A percentile compares a stretch with the other conserved stretches of the same genome.
Conservation (phyloP, 1,140 invertebrate species). For the Drosophila malerkotliana region DNA sequence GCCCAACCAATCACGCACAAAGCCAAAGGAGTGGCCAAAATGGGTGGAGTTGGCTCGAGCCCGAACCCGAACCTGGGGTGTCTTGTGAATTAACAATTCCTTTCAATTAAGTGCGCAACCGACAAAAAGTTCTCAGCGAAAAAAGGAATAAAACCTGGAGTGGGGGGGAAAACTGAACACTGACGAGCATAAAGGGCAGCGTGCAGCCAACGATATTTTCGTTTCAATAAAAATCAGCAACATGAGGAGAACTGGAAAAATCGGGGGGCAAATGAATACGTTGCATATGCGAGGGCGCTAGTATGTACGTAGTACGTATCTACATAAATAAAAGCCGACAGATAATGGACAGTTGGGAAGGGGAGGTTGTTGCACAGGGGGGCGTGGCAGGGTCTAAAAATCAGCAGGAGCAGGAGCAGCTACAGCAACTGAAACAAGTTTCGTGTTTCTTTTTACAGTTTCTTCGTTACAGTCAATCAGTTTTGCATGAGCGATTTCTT, state of each 20-base stretch:
- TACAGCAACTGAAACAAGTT: constrained; percentile 72
- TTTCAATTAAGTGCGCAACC: constrained; percentile 78
- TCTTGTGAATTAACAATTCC: constrained; percentile 77
- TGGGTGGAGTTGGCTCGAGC: not conserved
- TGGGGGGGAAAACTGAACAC: not conserved
- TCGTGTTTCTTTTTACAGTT: constrained; percentile 77
- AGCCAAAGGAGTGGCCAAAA: constrained; percentile 29
- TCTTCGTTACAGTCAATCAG: constrained; percentile 80
- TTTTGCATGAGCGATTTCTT: constrained; percentile 81
- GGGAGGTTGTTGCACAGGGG: not conserved
- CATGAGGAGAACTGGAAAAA: constrained; percentile 16
- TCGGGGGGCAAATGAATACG: constrained; percentile 63
- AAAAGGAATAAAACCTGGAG: not conserved
- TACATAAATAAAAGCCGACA: constrained; percentile 72
- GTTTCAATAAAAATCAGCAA: constrained; percentile 76
- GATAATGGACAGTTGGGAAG: constrained; percentile 46
- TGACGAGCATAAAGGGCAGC: constrained; percentile 37
- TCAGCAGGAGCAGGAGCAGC: constrained; percentile 36
- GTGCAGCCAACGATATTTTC: constrained; percentile 70
- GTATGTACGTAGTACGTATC: not conserved
- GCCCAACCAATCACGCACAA: constrained; percentile 69
- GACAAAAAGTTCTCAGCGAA: constrained; percentile 29
- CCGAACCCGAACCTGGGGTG: constrained; percentile 9
- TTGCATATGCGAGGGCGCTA: constrained; percentile 60
- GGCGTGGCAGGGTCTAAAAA: constrained; percentile 57